These are phyloP conservation scores for Polyommatus icarus DNA, from an alignment of 2,888 invertebrate species.

Conservation along the genomic window DNA sequence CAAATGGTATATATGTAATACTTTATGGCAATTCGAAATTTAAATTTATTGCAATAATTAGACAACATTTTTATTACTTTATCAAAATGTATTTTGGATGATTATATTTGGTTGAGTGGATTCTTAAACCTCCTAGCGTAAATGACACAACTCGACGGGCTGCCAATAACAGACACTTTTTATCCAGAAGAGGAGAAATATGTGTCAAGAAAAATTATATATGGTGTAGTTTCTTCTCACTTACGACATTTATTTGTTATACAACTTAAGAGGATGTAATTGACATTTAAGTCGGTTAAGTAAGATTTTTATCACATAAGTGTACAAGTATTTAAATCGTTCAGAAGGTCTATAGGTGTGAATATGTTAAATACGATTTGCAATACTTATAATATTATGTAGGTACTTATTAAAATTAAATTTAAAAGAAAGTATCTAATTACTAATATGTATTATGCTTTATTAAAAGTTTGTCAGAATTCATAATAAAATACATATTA, in stretches of 20 bases:
- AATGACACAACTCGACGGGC: background rate
- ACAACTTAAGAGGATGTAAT: background rate
- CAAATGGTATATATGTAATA: background rate
- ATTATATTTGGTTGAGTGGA: background rate
- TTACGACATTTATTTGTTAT: background rate
- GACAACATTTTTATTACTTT: background rate
- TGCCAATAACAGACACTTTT: background rate
- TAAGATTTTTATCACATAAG: background rate
- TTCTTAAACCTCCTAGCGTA: background rate
- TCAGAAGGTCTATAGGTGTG: background rate
- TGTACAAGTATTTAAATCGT: background rate
- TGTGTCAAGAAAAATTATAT: background rate
- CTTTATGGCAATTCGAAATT: background rate
- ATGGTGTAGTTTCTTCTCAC: background rate
- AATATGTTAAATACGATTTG: background rate
- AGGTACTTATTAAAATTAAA: too few species aligned
- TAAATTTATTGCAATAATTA: background rate
- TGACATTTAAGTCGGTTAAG: constrained; percentile 5
- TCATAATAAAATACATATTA: too few species aligned
- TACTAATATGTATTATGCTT: too few species aligned
- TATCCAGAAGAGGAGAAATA: background rate
- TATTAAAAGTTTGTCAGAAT: background rate
- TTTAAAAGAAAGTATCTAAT: too few species aligned
- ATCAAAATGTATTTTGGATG: background rate
- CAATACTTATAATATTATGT: background rate